Evolutionary conservation across 2,888 invertebrate species (phyloP), one percentile per base, ranked within the genome.

Genomic region (Pherbina coryleti): DNA sequence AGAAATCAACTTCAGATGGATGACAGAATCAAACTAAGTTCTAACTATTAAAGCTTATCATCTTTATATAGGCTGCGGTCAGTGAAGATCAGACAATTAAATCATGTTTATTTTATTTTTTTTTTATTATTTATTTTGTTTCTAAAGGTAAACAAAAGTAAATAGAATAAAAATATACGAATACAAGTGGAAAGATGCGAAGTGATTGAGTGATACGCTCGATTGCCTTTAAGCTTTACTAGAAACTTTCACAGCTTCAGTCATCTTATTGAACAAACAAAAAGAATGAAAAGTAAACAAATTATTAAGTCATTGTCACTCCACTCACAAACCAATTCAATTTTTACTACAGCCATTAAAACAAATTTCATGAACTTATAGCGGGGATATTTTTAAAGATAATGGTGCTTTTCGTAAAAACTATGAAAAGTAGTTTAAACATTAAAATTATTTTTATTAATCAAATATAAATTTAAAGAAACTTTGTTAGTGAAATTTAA

Each of bases 11-110:
- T 66, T 60, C 60, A 71, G 74, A n/a, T 75, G 72, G 71, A 81
- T 75, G 79, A 80, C 82, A 66, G 82, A 85, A 83, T 60, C 81
- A 78, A 83, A 87, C 86, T 87, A 84, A 87, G 82, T 83, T 81
- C 79, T 71, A 81, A 80, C 79, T 79, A 72, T 79, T 66, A 79
- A 80, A 81, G 82, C 82, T 81, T 82, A 83, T 84, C 81, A 83
- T 79, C 82, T 87, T 86, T 87, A 86, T 86, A 87, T 75, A 75
- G 53, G 22, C 75, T 55, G 75, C 22, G 75, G 67, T 67, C 55
- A 75, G 7, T 67, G 75, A 55, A 66, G 75, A 75, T 74, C 73
- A 74, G 37, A n/a, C 51, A 74, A 53, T 75, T 44, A 75, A 75
- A 37, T 25, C 19, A 51, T 75, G 62, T 51, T 25, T 60, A 1